Evolutionary conservation across 2,888 invertebrate genomes (phyloP), one percentile per base, ranked within the genome.

Genomic region (Drosophila kokeensis): DNA sequence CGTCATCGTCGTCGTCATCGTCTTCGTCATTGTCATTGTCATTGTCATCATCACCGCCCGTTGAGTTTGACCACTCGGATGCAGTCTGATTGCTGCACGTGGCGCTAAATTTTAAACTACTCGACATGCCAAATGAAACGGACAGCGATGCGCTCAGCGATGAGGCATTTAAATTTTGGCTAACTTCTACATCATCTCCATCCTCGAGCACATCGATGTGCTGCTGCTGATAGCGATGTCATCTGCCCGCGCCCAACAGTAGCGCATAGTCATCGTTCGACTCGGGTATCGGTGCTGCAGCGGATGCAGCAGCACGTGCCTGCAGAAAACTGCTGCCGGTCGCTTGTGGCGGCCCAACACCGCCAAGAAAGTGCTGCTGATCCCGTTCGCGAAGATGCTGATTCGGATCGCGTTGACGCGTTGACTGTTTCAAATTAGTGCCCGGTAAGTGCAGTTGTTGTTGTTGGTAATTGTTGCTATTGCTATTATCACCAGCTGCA

Each of bases 61-160:
- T 89, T 61, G 89, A 87, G 50, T 89, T 89, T 1, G 87, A 83
- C 91, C 92, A 91, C 76, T 91, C 91, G 77, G 90, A 88, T 64
- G 91, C 85, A 69, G 81, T 83, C 68, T 86, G 89, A 53, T 89
- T 87, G 72, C 85, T 89, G 82, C 87, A 74, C 50, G 89, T 81
- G 84, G 88, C 91, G 58, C 84, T 91, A 68, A 92, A 82, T 57
- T 92, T 91, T 29, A 92, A 76, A 59, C 91, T 91, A 79, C 91
- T 92, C 21, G 91, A 91, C 80, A 91, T 82, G 53, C 91, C 92
- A 73, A 87, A 89, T 48, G 87, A 89, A 59, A 90, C 85, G 49
- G 91, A 92, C 63, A 91, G 80, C 60, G 91, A 92, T 73, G 89
- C 91, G 68, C 91, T 91, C 62, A 83, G 74, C 42, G 91, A 88